Base-by-base conservation (phyloP, 2,888 invertebrate genomes). In the Micoletzkya japonica region DNA sequence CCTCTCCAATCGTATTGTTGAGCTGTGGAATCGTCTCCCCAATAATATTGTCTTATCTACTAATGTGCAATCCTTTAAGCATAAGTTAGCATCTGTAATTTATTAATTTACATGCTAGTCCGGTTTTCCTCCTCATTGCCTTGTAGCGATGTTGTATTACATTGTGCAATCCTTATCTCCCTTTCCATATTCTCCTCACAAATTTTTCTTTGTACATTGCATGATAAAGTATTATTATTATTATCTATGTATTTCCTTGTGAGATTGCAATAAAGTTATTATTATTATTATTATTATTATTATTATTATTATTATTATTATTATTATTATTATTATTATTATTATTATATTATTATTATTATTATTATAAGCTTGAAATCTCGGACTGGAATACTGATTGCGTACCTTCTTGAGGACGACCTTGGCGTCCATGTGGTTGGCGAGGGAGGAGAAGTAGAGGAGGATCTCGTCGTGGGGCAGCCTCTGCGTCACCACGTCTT, bases 401-500 rank as follows among this genome's bases (percentile, higher is more conserved):
- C 36, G 34, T 34, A 89, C 90, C 88, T 95, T 95, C 75, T 93
- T 90, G 39, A 95, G 88, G 71, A 95, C 93, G 26, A 94, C 88
- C 56, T 91, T 91, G 0, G 94, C 95, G 86, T 95, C 94, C 95
- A 96, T 96, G 86, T 95, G 95, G 92, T 94, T 94, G 30, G 95
- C 94, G 78, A 96, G 88, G 14, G 94, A 94, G 86, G 94, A 94
- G 86, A 96, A 96, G 87, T 95, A 93, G 72, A 95, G 88, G 67
- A 96, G 88, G 91, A 95, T 95, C 87, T 95, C 95, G 86, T 96
- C 95, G 7, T 95, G 92, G 78, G 93, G 91, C 60, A 95, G 89
- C 84, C 92, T 91, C 87, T 95, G 95, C 39, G 93, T 92, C 76
- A 95, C 92, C 68, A 95, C 93, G 79, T 89, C 88, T 67, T 73